These are phyloP conservation scores for Nyctibius bracteatus DNA, from an alignment of 2,113 vertebrate species.

Conservation along the genomic window DNA sequence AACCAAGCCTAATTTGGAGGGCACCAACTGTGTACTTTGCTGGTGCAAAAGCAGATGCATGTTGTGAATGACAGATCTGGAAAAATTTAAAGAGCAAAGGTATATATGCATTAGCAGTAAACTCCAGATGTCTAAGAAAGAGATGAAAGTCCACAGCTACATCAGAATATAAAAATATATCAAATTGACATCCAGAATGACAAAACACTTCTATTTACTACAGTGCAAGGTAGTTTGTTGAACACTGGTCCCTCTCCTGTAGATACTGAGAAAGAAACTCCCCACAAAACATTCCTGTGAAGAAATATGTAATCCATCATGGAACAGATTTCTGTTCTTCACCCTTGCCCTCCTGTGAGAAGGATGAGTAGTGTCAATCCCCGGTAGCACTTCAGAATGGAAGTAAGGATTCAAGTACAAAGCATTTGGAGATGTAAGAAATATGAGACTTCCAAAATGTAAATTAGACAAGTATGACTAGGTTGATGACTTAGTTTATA, in stretches of 20 bases:
- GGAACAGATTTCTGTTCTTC: neutral
- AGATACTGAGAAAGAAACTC: neutral
- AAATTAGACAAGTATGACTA: neutral
- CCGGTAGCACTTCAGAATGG: neutral
- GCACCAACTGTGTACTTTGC: neutral
- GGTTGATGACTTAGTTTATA: neutral
- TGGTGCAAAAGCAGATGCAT: neutral
- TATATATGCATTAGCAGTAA: neutral
- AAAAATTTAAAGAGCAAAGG: conserved; percentile 13
- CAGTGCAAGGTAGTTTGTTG: neutral
- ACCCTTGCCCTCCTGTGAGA: neutral
- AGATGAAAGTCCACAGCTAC: conserved; percentile 11
- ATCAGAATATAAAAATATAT: conserved; percentile 2
- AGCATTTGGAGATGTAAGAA: neutral
- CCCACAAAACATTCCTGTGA: neutral
- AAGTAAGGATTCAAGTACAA: neutral
- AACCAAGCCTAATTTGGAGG: neutral
- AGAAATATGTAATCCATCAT: neutral
- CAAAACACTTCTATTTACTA: conserved; percentile 14
- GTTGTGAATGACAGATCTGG: neutral
- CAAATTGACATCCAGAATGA: neutral
- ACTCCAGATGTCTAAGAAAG: neutral
- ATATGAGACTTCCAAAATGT: neutral
- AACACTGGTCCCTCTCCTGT: neutral
- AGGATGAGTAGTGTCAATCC: neutral